phyloP scores from a whole-genome alignment of 2,113 vertebrate genomes.

The Cynocephalus volans region DNA sequence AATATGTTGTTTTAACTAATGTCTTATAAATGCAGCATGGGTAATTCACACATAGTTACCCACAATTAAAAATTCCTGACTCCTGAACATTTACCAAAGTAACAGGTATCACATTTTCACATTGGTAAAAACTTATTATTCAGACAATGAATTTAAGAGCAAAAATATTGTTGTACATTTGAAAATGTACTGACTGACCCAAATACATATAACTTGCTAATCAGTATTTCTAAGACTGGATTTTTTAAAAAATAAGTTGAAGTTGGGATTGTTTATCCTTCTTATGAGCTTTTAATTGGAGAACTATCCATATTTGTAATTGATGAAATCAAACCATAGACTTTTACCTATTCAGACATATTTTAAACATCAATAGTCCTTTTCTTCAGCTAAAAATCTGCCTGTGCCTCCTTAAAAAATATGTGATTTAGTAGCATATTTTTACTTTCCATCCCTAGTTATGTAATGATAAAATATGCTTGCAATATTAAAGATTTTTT shows the following conservation, averaged over 20 bases:
- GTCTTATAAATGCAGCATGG: not conserved
- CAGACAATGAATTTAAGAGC: not conserved
- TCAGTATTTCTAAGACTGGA: not conserved
- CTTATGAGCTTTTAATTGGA: not conserved
- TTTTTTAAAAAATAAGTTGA: constrained; percentile 32
- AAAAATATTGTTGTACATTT: not conserved
- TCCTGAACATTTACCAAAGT: not conserved
- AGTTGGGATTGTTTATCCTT: constrained; percentile 21
- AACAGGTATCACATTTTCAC: not conserved
- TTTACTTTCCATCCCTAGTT: not conserved
- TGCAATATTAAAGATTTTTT: not conserved
- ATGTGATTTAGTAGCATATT: not conserved
- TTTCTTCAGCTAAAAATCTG: not conserved
- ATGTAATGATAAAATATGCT: not conserved
- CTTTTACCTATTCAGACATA: not conserved
- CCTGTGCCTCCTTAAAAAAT: not conserved
- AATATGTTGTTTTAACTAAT: constrained; percentile 39
- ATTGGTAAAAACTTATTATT: not conserved
- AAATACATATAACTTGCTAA: not conserved
- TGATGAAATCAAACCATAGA: not conserved
- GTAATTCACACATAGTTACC: not conserved
- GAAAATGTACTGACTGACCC: not conserved
- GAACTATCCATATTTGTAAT: not conserved
- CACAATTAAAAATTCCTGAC: constrained; percentile 18
- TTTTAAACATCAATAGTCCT: constrained; percentile 2